Conservation (phyloP, 2,113 vertebrate species). For the Cinclus cinclus region DNA sequence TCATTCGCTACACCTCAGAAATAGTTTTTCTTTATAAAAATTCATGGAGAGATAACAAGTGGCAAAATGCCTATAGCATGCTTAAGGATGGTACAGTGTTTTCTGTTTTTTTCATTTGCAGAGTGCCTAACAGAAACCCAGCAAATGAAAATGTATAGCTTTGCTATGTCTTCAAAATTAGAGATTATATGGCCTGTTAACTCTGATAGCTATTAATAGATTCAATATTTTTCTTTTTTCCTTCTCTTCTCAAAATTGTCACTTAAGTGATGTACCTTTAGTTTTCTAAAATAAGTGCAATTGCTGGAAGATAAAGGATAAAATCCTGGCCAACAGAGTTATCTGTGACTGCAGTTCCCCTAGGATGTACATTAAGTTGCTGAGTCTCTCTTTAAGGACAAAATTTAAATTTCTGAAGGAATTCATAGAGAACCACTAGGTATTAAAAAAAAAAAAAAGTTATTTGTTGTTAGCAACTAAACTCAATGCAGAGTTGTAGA, state of each 20-base stretch:
- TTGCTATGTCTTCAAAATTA: not conserved
- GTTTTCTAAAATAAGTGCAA: not conserved
- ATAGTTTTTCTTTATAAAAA: constrained; percentile 11
- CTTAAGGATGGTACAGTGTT: not conserved
- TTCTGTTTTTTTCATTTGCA: not conserved
- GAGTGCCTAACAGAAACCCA: not conserved
- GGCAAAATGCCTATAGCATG: not conserved
- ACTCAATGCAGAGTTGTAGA: not conserved
- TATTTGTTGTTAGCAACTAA: not conserved
- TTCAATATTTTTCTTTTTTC: not conserved
- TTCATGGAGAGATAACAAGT: not conserved
- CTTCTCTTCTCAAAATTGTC: not conserved
- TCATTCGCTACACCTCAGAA: not conserved
- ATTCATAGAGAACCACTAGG: not conserved
- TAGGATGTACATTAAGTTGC: not conserved
- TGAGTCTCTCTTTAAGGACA: not conserved
- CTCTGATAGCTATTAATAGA: not conserved
- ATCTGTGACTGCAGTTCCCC: not conserved
- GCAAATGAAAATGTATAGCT: not conserved
- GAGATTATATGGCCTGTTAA: not conserved
- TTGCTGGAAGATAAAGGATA: not conserved
- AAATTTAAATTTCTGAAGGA: not conserved
- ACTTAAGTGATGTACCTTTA: not conserved
- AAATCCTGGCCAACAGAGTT: not conserved
- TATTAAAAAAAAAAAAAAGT: not conserved